Conservation (phyloP, 2,888 invertebrate genomes). For the Zhuqinia jingwanae region DNA sequence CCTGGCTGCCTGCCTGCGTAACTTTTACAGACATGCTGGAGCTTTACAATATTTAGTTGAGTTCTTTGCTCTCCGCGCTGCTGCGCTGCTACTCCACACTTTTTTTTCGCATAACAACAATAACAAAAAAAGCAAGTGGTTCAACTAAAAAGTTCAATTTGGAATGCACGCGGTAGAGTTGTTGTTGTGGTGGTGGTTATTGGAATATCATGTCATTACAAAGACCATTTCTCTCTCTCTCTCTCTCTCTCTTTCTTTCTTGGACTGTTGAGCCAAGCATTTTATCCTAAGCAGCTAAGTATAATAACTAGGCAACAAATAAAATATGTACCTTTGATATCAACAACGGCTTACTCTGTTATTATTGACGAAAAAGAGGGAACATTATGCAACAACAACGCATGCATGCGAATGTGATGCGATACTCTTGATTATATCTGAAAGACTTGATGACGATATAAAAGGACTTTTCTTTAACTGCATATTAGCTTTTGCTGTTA, state of each 20-base stretch:
- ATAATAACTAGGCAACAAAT: neutral
- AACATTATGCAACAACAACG: constrained; percentile 42
- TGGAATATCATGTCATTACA: constrained; percentile 48
- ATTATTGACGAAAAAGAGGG: constrained; percentile 34
- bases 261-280: constrained; percentile 5
- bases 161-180: constrained; percentile 40
- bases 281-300: constrained; percentile 1
- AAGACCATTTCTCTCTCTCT: constrained; percentile 48
- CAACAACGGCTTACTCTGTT: constrained; percentile 13
- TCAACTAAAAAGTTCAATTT: constrained; percentile 11
- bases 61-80: constrained; percentile 61
- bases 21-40: too few relatives aligned
- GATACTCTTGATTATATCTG: constrained; percentile 16
- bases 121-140: neutral
- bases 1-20: too few relatives aligned
- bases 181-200: constrained; percentile 10
- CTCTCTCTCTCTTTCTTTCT: constrained; percentile 28
- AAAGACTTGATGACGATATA: constrained; percentile 11
- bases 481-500: neutral
- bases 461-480: constrained; percentile 32
- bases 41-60: constrained; percentile 19
- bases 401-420: constrained; percentile 11
- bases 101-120: constrained; percentile 57
- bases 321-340: neutral
- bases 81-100: constrained; percentile 1